Evolutionary conservation across 2,888 invertebrate genomes (phyloP), one percentile per base, ranked within the genome.

Genomic region (Sturmia bella): DNA sequence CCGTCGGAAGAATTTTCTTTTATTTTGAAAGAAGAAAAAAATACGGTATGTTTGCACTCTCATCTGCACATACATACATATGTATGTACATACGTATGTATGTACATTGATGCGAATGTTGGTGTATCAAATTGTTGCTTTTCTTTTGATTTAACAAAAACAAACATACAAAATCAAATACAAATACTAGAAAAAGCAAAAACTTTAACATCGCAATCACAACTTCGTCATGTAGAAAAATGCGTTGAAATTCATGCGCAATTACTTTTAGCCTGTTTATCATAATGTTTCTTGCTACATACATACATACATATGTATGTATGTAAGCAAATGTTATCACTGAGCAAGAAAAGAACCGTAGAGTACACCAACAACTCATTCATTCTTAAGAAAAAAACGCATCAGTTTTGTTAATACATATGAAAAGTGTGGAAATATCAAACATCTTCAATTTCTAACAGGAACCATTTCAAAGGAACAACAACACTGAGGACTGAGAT

Each of bases 201-300:
- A 63, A 68, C 24, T 54, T 19, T 59, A 61, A 39, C 70, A 56
- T 54, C 45, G 12, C 66, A 77, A 69, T 74, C 48, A 45, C 68
- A 69, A 66, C 17, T 59, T 54, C 48, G 59, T 78, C 70, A 75
- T 66, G 78, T 82, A 75, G 73, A 81, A 89, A 89, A 89, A 89
- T 90, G 91, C 89, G 89, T 89, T 89, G 86, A 88, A 87, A 88
- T 90, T 90, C 91, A 90, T 90, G 91, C 89, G 89, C 89, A 90
- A 90, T 90, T 90, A 88, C 90, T 87, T 90, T 90, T 89, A 90
- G 90, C 89, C 90, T 89, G 89, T 89, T 90, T 89, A 86, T 86
- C 88, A 89, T 87, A 90, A 90, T 88, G 88, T 87, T 88, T 87
- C 70, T 77, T 87, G 83, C 57, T 82, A 82, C n/a, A n/a, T n/a